These are phyloP conservation scores for Tanytarsus gracilentus DNA, from an alignment of 2,888 invertebrate genomes.

Conservation along the genomic window DNA sequence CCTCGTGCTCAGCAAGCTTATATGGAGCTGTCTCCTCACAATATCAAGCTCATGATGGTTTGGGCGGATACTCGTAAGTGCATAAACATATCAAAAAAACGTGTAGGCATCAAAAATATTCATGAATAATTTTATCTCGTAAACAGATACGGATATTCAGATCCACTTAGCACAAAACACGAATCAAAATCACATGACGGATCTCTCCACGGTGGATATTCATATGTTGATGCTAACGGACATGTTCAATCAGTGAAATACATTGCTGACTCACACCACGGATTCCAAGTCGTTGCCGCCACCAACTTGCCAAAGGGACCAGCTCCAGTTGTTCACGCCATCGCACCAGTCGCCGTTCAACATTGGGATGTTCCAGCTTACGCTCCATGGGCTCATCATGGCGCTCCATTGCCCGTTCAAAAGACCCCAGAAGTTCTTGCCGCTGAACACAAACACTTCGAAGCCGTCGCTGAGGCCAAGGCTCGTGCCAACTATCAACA, in stretches of 20 bases:
- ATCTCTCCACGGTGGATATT: slow-evolving; percentile 55
- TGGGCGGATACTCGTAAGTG: slow-evolving; percentile 51
- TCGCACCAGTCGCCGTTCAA: slow-evolving; percentile 17
- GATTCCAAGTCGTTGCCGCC: slow-evolving; percentile 56
- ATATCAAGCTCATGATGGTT: slow-evolving; percentile 53
- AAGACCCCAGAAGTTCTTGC: slow-evolving; percentile 39
- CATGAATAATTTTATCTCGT: background rate
- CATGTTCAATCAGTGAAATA: slow-evolving; percentile 56
- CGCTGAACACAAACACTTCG: slow-evolving; percentile 47
- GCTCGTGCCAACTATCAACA: slow-evolving; percentile 15
- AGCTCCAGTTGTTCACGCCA: slow-evolving; percentile 34
- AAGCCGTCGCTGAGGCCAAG: slow-evolving; percentile 33
- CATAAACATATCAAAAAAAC: background rate
- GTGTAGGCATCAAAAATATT: slow-evolving; percentile 35
- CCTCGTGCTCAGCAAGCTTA: slow-evolving; percentile 38
- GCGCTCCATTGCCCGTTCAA: slow-evolving; percentile 29
- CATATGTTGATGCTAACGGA: slow-evolving; percentile 59
- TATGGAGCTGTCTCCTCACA: slow-evolving; percentile 42
- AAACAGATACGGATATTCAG: slow-evolving; percentile 33
- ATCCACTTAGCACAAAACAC: slow-evolving; percentile 54
- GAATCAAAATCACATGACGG: slow-evolving; percentile 54
- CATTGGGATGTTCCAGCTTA: slow-evolving; percentile 31
- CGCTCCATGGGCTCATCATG: slow-evolving; percentile 38
- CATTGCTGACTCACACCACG: slow-evolving; percentile 52
- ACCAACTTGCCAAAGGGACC: slow-evolving; percentile 56